Evolutionary conservation across 2,797 vertebrate species (phyloP), one percentile per base, ranked within the genome.

Genomic region (Echeneis naucrates): DNA sequence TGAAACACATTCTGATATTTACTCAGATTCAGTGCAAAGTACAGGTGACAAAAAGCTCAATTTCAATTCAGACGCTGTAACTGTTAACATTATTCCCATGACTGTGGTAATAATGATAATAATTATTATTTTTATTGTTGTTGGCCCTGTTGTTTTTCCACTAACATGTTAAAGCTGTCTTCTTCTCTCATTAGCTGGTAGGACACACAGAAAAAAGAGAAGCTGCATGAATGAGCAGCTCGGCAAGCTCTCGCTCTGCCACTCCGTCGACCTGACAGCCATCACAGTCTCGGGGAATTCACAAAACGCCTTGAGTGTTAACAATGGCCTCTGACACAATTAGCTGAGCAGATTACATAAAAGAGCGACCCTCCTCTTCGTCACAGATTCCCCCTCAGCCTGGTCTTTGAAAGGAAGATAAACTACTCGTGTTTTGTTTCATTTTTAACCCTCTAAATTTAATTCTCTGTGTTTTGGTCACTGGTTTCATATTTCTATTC

Each of bases 211-310:
- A 12, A 45, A 19, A 33, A 27, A 23, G 37, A 56, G 60, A 75
- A 68, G 71, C 35, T 75, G 85, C 65, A 81, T 75, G 78, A 89
- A 88, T 75, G 82, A 81, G 59, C 77, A 24, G 68, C 81, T 84
- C 40, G 35, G 50, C 48, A 80, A 53, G 75, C 84, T 88, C 78
- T 80, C 40, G 53, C 84, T 84, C 37, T 62, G 77, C 78, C 68
- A 57, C 68, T 67, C 61, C 47, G 73, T 77, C 54, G 85, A 88
- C 81, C 87, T 88, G 91, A 92, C 90, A 92, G 87, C 81, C 76
- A 60, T 84, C 87, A 91, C 86, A 75, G 78, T 88, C 76, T 73
- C 67, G 75, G 82, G 78, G 83, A 77, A 84, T 67, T 80, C 86
- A 72, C 76, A 82, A 81, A 78, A 69, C 69, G 73, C 53, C 53